Conservation (phyloP, 2,888 invertebrate species). For the Argyra leucocephala region DNA sequence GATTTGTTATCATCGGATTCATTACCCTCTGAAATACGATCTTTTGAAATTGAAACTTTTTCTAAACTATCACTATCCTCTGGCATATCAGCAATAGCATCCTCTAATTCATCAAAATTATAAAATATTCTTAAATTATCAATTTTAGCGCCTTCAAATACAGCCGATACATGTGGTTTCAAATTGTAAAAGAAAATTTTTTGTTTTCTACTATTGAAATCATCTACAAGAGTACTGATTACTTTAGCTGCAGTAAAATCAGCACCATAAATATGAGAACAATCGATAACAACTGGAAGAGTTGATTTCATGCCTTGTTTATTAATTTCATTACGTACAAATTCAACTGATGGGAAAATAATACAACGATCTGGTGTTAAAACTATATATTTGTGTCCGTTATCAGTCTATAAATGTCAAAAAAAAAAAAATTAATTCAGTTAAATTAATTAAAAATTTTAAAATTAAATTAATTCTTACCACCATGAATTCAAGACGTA, state of each 20-base stretch:
- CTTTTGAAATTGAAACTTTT: background rate
- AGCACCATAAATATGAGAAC: constrained; percentile 78
- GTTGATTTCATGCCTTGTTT: constrained; percentile 64
- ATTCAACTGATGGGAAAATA: constrained; percentile 84
- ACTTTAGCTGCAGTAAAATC: constrained; percentile 81
- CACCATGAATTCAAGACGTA: constrained; percentile 65
- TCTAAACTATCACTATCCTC: background rate
- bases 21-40: background rate
- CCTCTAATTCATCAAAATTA: constrained; percentile 9
- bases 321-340: constrained; percentile 74
- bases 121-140: background rate
- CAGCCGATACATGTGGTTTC: constrained; percentile 69
- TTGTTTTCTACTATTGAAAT: constrained; percentile 64
- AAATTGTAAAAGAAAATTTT: constrained; percentile 72
- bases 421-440: constrained; percentile 15
- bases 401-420: constrained; percentile 48
- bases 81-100: constrained; percentile 1
- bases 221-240: constrained; percentile 62
- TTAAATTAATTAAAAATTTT: constrained; percentile 8
- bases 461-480: constrained; percentile 46
- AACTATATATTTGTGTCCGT: constrained; percentile 66
- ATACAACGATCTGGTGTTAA: constrained; percentile 79
- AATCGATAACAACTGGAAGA: constrained; percentile 74
- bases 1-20: background rate
- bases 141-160: constrained; percentile 59